Evolutionary conservation across 2,797 vertebrate genomes (phyloP), one percentile per base, ranked within the genome.

Genomic region (Hyperoplus immaculatus): DNA sequence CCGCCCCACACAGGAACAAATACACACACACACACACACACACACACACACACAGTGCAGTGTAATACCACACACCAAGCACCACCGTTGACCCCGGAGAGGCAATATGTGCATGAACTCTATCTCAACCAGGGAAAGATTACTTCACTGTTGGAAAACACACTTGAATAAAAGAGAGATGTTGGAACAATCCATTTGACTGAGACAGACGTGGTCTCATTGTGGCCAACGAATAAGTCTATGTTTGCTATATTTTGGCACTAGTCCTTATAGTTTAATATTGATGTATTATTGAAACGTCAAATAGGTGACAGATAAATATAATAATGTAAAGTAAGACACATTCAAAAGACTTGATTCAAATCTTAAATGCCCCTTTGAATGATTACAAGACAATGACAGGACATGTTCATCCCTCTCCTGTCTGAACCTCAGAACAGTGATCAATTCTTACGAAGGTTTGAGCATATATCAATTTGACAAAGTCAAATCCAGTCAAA

Each of bases 1-100:
- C 95, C 67, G 93, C 69, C 1, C 93, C 83, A 62, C 55, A 74
- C 43, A 73, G 29, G 21, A 77, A 36, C 62, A 21, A 21, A 53
- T 14, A 42, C 77, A 83, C 47, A 63, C 47, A 63, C 29, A 55
- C 38, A 55, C 38, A 53, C 16, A 63, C 57, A 61, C 6, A 53
- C 13, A 62, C 56, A 64, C 8, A 49, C 47, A 53, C 13, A 62
- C 62, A 69, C 55, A 46, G 43, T 57, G 18, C 42, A 50, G 60
- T 53, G 53, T 45, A 55, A 64, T 51, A 3, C 55, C 61, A 56
- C n/a, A 45, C 78, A 84, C 51, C 10, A 67, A 18, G 46, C 42
- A 47, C 11, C 41, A 60, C 42, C 10, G 2, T 29, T 69, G 13
- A 75, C 60, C 57, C 7, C 50, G 29, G 18, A 71, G 46, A 71